Conservation (phyloP, 2,797 vertebrate genomes). For the Rachycentron canadum region DNA sequence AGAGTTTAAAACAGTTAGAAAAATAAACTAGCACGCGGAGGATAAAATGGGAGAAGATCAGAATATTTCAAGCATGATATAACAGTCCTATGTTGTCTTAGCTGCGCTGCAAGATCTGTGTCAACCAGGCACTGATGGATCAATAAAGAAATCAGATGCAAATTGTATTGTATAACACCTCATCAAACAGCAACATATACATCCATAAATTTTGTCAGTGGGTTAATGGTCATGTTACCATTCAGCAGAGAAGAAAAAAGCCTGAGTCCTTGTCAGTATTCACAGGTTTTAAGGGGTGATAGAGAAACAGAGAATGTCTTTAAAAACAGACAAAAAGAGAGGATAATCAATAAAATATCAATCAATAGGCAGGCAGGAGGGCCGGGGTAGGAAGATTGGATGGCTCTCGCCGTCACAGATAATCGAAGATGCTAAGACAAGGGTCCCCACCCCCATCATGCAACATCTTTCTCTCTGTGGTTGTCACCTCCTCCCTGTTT, state of each 20-base stretch:
- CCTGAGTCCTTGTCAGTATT: neutral
- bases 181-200: conserved; percentile 45
- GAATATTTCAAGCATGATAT: conserved; percentile 23
- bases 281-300: conserved; percentile 29
- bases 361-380: conserved; percentile 67
- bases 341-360: conserved; percentile 80
- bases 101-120: conserved; percentile 36
- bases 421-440: conserved; percentile 78
- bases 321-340: conserved; percentile 66
- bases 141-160: conserved; percentile 69
- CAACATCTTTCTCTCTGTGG: conserved; percentile 53
- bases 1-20: conserved; percentile 20
- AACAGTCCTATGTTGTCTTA: conserved; percentile 11
- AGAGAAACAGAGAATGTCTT: conserved; percentile 32
- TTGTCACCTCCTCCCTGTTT: conserved; percentile 57
- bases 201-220: conserved; percentile 36
- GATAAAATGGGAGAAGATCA: conserved; percentile 21
- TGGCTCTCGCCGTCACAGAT: conserved; percentile 68
- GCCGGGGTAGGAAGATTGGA: conserved; percentile 55
- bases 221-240: neutral
- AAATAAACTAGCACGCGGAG: neutral
- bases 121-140: conserved; percentile 31
- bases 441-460: conserved; percentile 70
- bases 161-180: conserved; percentile 51
- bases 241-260: conserved; percentile 11